Evolutionary conservation across 2,888 invertebrate species (phyloP).

Genomic region (Xiphydria camelus): DNA sequence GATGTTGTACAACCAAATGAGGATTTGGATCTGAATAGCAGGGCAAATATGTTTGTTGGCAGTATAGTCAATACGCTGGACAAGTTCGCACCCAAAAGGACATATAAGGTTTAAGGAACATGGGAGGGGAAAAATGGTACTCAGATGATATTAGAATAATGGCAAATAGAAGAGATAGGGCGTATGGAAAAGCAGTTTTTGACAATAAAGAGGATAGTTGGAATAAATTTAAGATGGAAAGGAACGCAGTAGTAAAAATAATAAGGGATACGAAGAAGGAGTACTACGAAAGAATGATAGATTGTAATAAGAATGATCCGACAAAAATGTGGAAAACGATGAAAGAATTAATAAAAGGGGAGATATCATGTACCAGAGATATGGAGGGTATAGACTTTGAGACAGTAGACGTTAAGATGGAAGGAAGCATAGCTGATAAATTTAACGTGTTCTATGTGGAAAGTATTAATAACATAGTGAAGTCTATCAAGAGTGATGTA

Average conservation of each 20-base stretch:
- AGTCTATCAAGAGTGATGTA: conserved; percentile 1
- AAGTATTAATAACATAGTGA: conserved; percentile 8
- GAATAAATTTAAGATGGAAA: conserved; percentile 9
- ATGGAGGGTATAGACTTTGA: conserved; percentile 4
- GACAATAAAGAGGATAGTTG: background rate
- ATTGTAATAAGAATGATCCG: conserved; percentile 1
- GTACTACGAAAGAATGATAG: background rate
- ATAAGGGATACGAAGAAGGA: background rate
- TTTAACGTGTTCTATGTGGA: conserved; percentile 9
- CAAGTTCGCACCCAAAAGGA: conserved; percentile 4
- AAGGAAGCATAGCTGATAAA: conserved; percentile 9
- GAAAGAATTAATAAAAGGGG: conserved; percentile 5
- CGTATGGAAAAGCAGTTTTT: conserved; percentile 2
- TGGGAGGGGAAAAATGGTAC: conserved; percentile 19
- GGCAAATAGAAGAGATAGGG: conserved; percentile 6
- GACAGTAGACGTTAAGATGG: background rate
- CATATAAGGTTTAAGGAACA: conserved; percentile 2
- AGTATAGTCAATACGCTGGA: conserved; percentile 8
- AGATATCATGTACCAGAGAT: background rate
- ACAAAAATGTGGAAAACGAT: conserved; percentile 7
- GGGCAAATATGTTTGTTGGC: conserved; percentile 7
- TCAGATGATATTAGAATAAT: conserved; percentile 7
- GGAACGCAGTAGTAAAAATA: conserved; percentile 6
- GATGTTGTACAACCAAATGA: background rate
- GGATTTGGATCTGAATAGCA: background rate